phyloP scores from a whole-genome alignment of 2,797 vertebrate species.

The Brachymystax lenok region DNA sequence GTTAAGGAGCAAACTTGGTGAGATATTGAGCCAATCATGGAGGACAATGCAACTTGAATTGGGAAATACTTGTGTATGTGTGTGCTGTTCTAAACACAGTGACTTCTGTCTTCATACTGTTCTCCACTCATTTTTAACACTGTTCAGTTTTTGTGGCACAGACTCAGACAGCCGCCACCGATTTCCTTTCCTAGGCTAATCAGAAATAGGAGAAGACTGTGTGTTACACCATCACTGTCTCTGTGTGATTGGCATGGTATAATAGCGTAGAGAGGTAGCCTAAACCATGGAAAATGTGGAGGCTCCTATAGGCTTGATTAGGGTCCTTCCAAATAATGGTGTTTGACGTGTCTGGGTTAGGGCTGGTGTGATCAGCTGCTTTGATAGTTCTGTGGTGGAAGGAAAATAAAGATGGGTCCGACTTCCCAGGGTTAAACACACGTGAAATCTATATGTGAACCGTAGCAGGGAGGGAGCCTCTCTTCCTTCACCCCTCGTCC shows the following conservation, averaged over 20 bases:
- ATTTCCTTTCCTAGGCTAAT: constrained; percentile 69
- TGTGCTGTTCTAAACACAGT: neutral
- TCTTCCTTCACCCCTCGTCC: too few relatives aligned
- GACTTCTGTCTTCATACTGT: neutral
- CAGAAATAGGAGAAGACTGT: constrained; percentile 66
- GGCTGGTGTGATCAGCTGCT: neutral
- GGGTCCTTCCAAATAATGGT: constrained; percentile 40
- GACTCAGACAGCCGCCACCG: constrained; percentile 63
- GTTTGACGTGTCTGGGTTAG: constrained; percentile 31
- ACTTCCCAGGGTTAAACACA: constrained; percentile 40
- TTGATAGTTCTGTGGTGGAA: constrained; percentile 34
- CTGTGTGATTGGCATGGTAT: constrained; percentile 9
- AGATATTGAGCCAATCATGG: neutral
- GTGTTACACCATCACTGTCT: constrained; percentile 15
- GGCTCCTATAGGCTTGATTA: constrained; percentile 58
- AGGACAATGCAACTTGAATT: neutral
- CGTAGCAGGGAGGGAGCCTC: constrained; percentile 54
- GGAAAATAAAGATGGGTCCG: constrained; percentile 19
- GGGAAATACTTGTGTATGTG: neutral
- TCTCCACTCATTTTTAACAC: constrained; percentile 51
- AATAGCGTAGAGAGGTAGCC: neutral
- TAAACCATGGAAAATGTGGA: neutral
- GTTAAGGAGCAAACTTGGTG: too few relatives aligned
- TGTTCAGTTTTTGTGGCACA: constrained; percentile 19
- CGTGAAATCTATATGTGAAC: constrained; percentile 42